Conservation (phyloP, 2,113 vertebrate genomes). For the Excalfactoria chinensis region DNA sequence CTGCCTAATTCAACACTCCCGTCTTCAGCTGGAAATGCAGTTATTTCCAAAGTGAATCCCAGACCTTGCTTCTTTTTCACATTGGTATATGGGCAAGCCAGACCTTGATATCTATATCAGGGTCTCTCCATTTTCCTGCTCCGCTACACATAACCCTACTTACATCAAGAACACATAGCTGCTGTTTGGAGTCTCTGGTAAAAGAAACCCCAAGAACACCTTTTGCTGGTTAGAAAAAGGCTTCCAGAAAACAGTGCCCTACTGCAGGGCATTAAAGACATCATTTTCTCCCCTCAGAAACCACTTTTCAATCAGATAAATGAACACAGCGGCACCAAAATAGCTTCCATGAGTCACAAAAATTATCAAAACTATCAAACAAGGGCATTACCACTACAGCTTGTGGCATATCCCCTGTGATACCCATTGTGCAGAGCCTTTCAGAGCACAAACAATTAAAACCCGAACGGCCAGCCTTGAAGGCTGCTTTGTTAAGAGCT, state of each 20-base stretch:
- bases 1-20: neutral
- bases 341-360: neutral
- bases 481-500: neutral
- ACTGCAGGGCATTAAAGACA: neutral
- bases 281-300: neutral
- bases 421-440: neutral
- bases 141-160: neutral
- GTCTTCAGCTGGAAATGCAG: neutral
- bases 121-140: neutral
- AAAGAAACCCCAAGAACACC: neutral
- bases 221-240: neutral
- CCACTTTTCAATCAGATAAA: conserved; percentile 9
- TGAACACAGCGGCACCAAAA: neutral
- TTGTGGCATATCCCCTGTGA: neutral
- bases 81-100: neutral
- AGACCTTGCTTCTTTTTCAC: neutral
- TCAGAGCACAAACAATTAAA: neutral
- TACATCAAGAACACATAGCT: neutral
- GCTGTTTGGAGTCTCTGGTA: neutral
- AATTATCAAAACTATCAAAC: neutral
- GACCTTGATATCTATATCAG: neutral
- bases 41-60: neutral
- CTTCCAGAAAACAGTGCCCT: neutral
- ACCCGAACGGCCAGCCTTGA: neutral
- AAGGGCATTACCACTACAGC: neutral